Evolutionary conservation across 1,140 invertebrate species (phyloP), one percentile per base, ranked within the genome.

Genomic region (Antheraea mylitta): DNA sequence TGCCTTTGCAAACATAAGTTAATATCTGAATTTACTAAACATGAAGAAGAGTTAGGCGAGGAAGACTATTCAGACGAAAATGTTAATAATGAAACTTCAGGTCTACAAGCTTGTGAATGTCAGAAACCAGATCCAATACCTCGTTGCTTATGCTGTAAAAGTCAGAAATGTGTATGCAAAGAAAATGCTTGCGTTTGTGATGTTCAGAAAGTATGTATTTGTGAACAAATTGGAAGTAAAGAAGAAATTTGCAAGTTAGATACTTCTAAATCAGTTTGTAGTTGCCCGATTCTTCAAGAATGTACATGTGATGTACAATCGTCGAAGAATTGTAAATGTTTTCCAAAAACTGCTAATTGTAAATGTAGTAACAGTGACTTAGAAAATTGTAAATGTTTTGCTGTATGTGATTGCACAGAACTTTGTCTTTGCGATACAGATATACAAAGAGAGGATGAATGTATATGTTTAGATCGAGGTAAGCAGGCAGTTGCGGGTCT

Each of bases 371-470:
- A 53, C 11, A 42, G 8, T 19, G 70, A 90, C 76, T 81, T 85
- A 37, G 81, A 83, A 65, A 66, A 87, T 69, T 92, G 89, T 66
- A 84, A 78, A 72, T 92, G 89, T 68, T 83, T 73, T 65, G 66
- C 64, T 30, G 70, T 74, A 42, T 90, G 87, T 70, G 77, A 88
- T 22, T 87, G 87, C 69, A 74, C 58, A 36, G 74, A 78, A 16
- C 85, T 81, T 30, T 91, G 88, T 68, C 72, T 87, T 58, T 90
- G 88, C 69, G 86, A 89, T 60, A 80, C 70, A 30, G 60, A 6
- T 36, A 65, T 69, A 59, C 69, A 59, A 74, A 73, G 68, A 72
- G 77, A 64, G 38, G 16, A 75, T 13, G 74, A 81, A 72, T 89
- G 87, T 67, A 76, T 74, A n/a, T 90, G 90, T 71, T 53, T 81